These are phyloP conservation scores for Helarctos malayanus DNA, from an alignment of 2,797 vertebrate species.

Conservation along the genomic window DNA sequence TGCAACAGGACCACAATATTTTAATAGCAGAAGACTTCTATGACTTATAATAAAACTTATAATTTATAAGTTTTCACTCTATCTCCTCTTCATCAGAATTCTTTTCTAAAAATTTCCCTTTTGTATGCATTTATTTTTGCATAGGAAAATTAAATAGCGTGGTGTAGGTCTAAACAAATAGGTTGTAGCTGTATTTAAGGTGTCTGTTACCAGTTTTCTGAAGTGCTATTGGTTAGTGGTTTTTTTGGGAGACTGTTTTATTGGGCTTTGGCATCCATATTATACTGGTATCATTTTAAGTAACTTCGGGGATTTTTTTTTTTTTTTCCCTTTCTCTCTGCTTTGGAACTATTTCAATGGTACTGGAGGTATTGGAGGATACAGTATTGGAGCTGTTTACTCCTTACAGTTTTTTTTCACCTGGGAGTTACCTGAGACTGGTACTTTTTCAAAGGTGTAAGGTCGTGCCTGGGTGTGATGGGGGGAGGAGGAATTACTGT, in stretches of 20 bases:
- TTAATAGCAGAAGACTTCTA: constrained; percentile 34
- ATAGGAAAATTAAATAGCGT: background rate
- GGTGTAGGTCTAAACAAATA: background rate
- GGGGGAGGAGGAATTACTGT: background rate
- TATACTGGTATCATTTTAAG: background rate
- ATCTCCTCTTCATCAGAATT: background rate
- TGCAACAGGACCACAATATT: constrained; percentile 18
- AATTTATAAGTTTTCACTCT: background rate
- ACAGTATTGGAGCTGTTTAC: background rate
- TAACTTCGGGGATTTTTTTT: background rate
- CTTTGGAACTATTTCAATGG: background rate
- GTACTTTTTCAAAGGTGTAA: background rate
- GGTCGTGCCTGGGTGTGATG: background rate
- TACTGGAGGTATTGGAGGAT: background rate
- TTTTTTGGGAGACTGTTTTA: background rate
- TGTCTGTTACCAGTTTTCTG: background rate
- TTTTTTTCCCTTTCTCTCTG: background rate
- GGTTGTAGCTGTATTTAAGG: background rate
- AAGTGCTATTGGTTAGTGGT: background rate
- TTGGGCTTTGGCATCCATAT: background rate
- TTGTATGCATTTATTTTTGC: constrained; percentile 1
- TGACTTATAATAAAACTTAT: constrained; percentile 18
- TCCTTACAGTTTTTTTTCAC: background rate
- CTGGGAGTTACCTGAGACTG: background rate
- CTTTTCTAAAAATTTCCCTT: background rate